These are phyloP conservation scores for Tiliacea aurago DNA, from an alignment of 2,888 invertebrate genomes.

Conservation along the genomic window DNA sequence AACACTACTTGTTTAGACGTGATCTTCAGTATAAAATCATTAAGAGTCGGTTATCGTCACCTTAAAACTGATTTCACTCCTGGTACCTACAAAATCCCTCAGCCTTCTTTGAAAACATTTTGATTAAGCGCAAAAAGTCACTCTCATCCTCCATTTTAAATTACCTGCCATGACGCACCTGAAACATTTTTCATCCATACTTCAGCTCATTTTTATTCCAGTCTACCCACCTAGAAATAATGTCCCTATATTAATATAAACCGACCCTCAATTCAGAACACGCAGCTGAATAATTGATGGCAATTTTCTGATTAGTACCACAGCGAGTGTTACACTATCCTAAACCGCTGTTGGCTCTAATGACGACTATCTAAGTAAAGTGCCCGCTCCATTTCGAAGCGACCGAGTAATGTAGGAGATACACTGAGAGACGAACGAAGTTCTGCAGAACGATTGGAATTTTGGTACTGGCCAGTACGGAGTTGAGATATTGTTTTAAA, in stretches of 20 bases:
- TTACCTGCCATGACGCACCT: conserved; percentile 47
- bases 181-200: conserved; percentile 44
- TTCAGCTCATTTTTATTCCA: conserved; percentile 51
- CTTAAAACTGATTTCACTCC: conserved; percentile 1
- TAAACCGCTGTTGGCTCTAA: conserved; percentile 61
- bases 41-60: no score
- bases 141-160: conserved; percentile 31
- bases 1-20: no score
- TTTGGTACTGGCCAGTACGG: conserved; percentile 23
- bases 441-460: conserved; percentile 15
- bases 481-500: conserved; percentile 56
- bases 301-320: conserved; percentile 67
- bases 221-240: conserved; percentile 49
- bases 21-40: no score
- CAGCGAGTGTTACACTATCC: conserved; percentile 65
- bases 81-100: background rate
- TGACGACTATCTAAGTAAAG: conserved; percentile 65
- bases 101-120: conserved; percentile 18
- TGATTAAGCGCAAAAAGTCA: conserved; percentile 27
- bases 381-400: conserved; percentile 61
- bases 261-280: conserved; percentile 57
- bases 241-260: conserved; percentile 62
- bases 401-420: conserved; percentile 49
- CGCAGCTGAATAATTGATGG: conserved; percentile 64
- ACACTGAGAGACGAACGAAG: conserved; percentile 48